Base-by-base conservation (phyloP, 2,797 vertebrate genomes). In the Dallia pectoralis region DNA sequence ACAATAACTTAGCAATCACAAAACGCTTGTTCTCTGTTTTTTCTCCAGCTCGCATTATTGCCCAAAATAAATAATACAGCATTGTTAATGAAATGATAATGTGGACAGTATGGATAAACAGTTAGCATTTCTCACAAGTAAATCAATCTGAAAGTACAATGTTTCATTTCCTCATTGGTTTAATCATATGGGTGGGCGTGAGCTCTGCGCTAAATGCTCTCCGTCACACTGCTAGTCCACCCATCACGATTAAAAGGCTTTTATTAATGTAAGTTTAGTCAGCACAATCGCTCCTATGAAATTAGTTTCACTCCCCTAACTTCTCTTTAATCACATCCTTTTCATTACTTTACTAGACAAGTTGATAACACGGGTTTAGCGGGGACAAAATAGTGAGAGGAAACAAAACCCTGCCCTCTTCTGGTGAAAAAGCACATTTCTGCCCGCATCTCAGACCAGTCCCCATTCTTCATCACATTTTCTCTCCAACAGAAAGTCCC, bases 351-450 rank as follows among this genome's bases (percentile, higher is more conserved):
- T 44, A 32, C 79, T 81, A 68, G 69, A 80, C 80, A 25, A 22
- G 25, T 59, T 12, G 4, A 11, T 27, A 25, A 59, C 53, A 59
- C 53, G 3, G 25, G 53, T 7, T 59, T 48, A 4, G 15, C 16
- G 40, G 63, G 19, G 18, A 48, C 19, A 64, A 49, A 47, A 0
- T 47, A 75, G 47, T 30, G 22, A 79, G 84, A 87, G 59, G 79
- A 91, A 87, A 92, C 85, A 77, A 87, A 75, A 87, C 70, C 79
- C 87, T 92, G 91, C 90, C 92, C 90, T 89, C 92, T 91, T 76
- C 90, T 93, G 93, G 90, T 82, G 73, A 83, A 11, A 85, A 72
- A 70, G 4, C 2, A 77, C 74, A 83, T 29, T 1, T 71, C 33
- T 29, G 27, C 33, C 62, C 33, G 25, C 33, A n/a, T 14, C 63